Percentiles rank a stretch among this genome's conserved stretches.
These are phyloP conservation scores for Vombatus ursinus DNA, from an alignment of 2,113 vertebrate species.

Conservation along the genomic window DNA sequence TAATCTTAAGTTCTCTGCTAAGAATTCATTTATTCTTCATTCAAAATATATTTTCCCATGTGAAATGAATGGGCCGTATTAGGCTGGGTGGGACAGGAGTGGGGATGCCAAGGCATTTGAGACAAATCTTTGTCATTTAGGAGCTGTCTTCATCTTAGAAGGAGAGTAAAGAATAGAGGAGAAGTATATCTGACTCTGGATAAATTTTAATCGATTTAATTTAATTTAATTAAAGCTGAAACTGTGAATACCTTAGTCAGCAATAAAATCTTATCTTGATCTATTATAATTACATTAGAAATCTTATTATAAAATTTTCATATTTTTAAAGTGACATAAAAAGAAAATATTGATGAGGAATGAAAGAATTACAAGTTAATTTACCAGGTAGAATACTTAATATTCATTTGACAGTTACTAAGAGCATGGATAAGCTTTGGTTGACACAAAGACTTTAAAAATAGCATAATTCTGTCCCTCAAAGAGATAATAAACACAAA, in stretches of 20 bases:
- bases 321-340: constrained; percentile 7
- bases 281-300: background rate
- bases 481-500: background rate
- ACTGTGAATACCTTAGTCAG: background rate
- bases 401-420: background rate
- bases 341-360: constrained; percentile 1
- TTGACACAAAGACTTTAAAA: background rate
- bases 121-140: background rate
- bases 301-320: constrained; percentile 1
- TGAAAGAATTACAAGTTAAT: constrained; percentile 12
- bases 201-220: background rate
- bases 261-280: background rate
- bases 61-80: background rate
- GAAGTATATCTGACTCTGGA: background rate
- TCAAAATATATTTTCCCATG: background rate
- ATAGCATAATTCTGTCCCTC: background rate
- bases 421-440: background rate
- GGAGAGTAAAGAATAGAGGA: background rate
- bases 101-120: background rate
- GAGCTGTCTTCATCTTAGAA: background rate
- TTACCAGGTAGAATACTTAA: background rate
- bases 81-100: background rate
- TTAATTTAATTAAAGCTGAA: background rate
- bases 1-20: background rate
- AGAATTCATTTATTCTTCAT: background rate